A percentile compares a stretch with the other conserved stretches of the same genome.
Conservation (phyloP, 64 coral and sea anemone species). For the Actinia equina region DNA sequence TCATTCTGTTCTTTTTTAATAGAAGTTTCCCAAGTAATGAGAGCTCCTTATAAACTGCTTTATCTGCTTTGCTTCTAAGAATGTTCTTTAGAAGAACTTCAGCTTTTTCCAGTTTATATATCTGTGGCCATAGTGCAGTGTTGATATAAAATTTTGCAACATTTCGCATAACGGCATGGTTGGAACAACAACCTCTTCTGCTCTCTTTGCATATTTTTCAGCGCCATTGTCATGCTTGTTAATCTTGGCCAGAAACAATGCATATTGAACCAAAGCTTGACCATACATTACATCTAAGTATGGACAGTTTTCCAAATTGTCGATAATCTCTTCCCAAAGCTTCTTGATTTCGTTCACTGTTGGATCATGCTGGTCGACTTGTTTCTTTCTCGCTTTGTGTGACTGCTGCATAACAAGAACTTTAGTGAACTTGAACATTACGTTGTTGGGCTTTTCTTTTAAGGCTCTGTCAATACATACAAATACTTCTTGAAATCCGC, state of each 20-base stretch:
- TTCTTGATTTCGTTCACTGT: background rate
- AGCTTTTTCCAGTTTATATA: background rate
- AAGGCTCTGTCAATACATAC: background rate
- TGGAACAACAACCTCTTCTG: background rate
- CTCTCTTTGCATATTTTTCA: background rate
- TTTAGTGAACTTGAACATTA: background rate
- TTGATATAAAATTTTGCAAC: background rate
- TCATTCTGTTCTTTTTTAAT: background rate
- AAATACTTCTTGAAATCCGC: background rate
- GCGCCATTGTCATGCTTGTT: background rate
- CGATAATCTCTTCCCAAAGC: background rate
- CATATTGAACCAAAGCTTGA: background rate
- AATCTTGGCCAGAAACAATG: background rate
- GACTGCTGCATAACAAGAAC: background rate
- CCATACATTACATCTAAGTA: background rate
- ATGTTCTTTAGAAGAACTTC: background rate
- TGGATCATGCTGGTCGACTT: background rate
- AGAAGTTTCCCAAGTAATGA: background rate
- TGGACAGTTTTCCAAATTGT: background rate
- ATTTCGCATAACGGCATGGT: background rate
- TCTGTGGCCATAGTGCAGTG: background rate
- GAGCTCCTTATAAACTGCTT: background rate
- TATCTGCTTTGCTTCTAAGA: background rate
- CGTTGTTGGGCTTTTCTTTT: background rate
- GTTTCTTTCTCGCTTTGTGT: background rate